Conservation (phyloP, 2,888 invertebrate species). For the Lithophane ornitopus region DNA sequence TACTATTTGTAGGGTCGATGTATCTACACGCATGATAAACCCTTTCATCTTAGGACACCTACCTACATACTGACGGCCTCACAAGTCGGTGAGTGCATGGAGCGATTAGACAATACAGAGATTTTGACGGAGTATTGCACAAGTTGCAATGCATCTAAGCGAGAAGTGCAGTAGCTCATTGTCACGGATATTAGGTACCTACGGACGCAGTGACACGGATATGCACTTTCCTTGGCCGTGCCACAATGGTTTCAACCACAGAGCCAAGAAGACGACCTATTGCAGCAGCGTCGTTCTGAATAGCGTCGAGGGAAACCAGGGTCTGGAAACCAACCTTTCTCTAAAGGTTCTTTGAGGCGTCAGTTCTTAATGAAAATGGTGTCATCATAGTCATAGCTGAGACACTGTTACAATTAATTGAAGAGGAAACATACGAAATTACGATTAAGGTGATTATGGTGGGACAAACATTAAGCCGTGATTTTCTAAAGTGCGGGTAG, state of each 20-base stretch:
- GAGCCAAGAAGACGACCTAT: constrained; percentile 8
- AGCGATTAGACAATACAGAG: background rate
- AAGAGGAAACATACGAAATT: background rate
- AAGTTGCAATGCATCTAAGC: constrained; percentile 6
- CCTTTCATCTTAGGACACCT: constrained; percentile 5
- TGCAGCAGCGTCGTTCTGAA: constrained; percentile 16
- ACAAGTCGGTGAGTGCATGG: background rate
- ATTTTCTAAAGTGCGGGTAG: constrained; percentile 15
- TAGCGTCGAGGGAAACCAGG: background rate
- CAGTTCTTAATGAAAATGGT: background rate
- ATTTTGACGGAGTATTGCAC: background rate
- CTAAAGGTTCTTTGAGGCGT: background rate
- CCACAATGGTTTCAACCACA: constrained; percentile 26
- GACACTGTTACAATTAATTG: constrained; percentile 1
- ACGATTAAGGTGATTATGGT: background rate
- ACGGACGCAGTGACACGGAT: constrained; percentile 47
- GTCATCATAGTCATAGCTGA: too few species aligned
- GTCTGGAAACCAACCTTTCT: background rate
- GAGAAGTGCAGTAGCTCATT: constrained; percentile 39
- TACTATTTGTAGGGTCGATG: constrained; percentile 13
- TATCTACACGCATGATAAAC: constrained; percentile 33
- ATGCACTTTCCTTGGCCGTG: constrained; percentile 49
- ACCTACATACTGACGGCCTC: background rate
- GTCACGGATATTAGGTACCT: constrained; percentile 32
- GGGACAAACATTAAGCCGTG: background rate